Percentiles rank a stretch among this genome's conserved stretches.
Evolutionary conservation across 1,140 invertebrate species (phyloP).

Genomic region (Platyscapa corneri): DNA sequence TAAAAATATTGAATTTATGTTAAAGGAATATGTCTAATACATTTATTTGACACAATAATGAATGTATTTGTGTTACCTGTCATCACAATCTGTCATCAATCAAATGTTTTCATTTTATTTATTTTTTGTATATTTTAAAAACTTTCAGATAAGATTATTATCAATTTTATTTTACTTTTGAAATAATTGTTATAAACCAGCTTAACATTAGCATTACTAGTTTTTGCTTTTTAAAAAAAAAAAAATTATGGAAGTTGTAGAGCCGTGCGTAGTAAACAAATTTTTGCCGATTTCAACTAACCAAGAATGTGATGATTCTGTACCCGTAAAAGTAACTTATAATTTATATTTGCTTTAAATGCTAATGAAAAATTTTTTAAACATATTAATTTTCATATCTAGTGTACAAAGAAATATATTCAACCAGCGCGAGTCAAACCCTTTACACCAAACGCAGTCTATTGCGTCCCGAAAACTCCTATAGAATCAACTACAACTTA

Average conservation of each 20-base stretch:
- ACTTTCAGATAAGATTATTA: background rate
- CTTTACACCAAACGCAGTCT: constrained; percentile 72
- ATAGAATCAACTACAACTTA: constrained; percentile 77
- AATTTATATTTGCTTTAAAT: background rate
- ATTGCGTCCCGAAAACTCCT: constrained; percentile 72
- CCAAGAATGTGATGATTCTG: constrained; percentile 22
- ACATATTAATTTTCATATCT: background rate
- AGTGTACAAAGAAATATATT: constrained; percentile 73
- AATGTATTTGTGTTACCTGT: constrained; percentile 7
- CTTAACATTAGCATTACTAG: background rate
- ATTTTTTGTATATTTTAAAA: constrained; percentile 42
- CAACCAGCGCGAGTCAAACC: constrained; percentile 76
- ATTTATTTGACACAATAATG: constrained; percentile 44
- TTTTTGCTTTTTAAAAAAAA: constrained; percentile 16
- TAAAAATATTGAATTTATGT: constrained; percentile 42
- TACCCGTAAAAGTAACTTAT: background rate
- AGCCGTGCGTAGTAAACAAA: constrained; percentile 27
- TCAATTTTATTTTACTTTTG: background rate
- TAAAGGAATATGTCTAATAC: constrained; percentile 6
- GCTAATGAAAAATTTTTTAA: background rate
- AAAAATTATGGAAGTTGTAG: constrained; percentile 55
- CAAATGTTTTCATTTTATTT: constrained; percentile 48
- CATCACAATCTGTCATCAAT: constrained; percentile 25
- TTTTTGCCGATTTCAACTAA: background rate
- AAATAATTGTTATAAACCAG: background rate